phyloP scores from a whole-genome alignment of 2,113 vertebrate species.

The Sinocyclocheilus anshuiensis region DNA sequence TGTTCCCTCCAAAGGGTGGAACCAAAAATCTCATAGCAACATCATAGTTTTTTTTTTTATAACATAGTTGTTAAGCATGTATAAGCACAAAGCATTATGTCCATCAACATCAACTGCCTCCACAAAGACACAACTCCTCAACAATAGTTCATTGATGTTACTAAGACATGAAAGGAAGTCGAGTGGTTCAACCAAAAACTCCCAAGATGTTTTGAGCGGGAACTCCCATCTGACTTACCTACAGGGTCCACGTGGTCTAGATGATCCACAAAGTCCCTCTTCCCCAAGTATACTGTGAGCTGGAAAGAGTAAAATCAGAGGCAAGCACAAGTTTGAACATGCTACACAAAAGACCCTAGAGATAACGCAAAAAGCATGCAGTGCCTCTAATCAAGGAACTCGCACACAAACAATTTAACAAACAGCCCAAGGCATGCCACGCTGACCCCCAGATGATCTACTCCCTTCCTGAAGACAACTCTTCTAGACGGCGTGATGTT shows the following conservation, averaged over 20 bases:
- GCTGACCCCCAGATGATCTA: conserved; percentile 39
- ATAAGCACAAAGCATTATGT: not conserved
- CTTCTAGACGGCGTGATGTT: conserved; percentile 30
- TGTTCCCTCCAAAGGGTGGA: not conserved
- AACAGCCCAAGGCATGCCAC: conserved; percentile 38
- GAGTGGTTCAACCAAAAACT: not conserved
- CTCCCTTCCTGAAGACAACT: conserved; percentile 45
- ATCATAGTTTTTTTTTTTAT: not conserved
- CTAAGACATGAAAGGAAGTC: not conserved
- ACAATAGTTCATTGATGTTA: not conserved
- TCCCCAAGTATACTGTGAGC: conserved; percentile 80
- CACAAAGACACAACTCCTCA: not conserved
- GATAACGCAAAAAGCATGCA: not conserved
- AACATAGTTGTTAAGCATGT: not conserved
- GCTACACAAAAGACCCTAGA: not conserved
- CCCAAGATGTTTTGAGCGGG: not conserved
- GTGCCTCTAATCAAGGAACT: not conserved
- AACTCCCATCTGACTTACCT: conserved; percentile 63
- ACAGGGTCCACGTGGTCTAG: conserved; percentile 83
- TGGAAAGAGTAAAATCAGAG: conserved; percentile 7
- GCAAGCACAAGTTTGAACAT: conserved; percentile 3
- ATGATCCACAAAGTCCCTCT: conserved; percentile 83
- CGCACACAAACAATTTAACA: conserved; percentile 31
- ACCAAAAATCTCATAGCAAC: not conserved
- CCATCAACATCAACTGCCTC: not conserved